These are phyloP conservation scores for Plagiodera versicolora DNA, from an alignment of 2,888 invertebrate species.

Conservation along the genomic window DNA sequence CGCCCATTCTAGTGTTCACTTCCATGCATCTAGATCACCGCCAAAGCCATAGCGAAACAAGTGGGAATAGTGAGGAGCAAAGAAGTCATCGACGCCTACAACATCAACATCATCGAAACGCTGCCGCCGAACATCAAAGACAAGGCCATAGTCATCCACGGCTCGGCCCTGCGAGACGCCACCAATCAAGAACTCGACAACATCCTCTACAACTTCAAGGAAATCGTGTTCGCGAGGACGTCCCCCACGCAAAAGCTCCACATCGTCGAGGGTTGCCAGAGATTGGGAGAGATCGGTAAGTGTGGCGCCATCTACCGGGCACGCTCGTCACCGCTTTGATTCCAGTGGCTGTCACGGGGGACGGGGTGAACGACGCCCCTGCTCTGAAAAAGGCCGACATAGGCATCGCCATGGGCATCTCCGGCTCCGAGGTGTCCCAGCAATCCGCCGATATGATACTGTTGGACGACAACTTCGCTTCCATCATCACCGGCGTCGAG, in stretches of 20 bases:
- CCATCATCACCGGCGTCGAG: slow-evolving; percentile 83
- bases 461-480: slow-evolving; percentile 86
- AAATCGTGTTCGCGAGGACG: slow-evolving; percentile 66
- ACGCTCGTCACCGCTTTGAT: too few species aligned
- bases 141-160: slow-evolving; percentile 61
- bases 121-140: slow-evolving; percentile 46
- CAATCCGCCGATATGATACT: slow-evolving; percentile 89
- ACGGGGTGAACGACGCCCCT: slow-evolving; percentile 87
- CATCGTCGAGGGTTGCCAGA: slow-evolving; percentile 81
- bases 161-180: slow-evolving; percentile 56
- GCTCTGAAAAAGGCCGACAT: slow-evolving; percentile 82
- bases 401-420: slow-evolving; percentile 78
- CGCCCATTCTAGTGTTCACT: too few species aligned
- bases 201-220: slow-evolving; percentile 60
- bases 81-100: slow-evolving; percentile 44
- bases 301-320: too few species aligned
- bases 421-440: slow-evolving; percentile 78
- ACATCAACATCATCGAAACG: slow-evolving; percentile 45
- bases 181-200: slow-evolving; percentile 56
- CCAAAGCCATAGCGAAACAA: slow-evolving; percentile 73
- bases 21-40: slow-evolving; percentile 64
- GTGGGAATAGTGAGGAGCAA: slow-evolving; percentile 70
- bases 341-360: slow-evolving; percentile 83
- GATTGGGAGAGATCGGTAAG: slow-evolving; percentile 72
- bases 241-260: slow-evolving; percentile 61